These are phyloP conservation scores for Gambusia holbrooki DNA, from an alignment of 2,113 vertebrate genomes.

Conservation along the genomic window DNA sequence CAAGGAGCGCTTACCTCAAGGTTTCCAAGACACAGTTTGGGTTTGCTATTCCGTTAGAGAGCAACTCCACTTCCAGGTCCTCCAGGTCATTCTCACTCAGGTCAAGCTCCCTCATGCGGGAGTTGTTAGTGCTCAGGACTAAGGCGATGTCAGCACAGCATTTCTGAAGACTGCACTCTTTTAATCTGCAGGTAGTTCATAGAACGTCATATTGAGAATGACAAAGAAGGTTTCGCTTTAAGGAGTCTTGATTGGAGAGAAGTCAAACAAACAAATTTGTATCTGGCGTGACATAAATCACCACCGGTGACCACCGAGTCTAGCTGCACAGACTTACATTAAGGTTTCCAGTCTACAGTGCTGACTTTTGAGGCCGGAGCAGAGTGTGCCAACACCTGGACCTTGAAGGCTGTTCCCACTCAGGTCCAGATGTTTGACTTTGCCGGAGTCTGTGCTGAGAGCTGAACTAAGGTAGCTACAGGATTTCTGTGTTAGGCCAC, in stretches of 20 bases:
- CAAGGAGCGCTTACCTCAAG: constrained; percentile 9
- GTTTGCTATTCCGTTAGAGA: constrained; percentile 25
- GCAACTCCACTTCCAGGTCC: constrained; percentile 21
- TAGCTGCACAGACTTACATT: constrained; percentile 15
- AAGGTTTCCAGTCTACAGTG: constrained; percentile 42
- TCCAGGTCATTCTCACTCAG: constrained; percentile 38
- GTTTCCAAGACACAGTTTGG: constrained; percentile 21
- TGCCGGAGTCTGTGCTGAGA: constrained; percentile 22
- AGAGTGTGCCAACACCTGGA: constrained; percentile 35
- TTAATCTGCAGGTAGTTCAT: constrained; percentile 18
- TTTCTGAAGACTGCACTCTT: constrained; percentile 27
- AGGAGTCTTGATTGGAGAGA: neutral
- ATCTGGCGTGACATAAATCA: too few species aligned
- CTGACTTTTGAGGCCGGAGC: constrained; percentile 28
- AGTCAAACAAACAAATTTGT: neutral
- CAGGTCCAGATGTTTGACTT: constrained; percentile 53
- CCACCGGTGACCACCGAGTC: neutral
- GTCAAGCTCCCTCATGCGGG: constrained; percentile 25
- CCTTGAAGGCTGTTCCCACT: constrained; percentile 47
- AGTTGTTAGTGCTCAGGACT: constrained; percentile 13
- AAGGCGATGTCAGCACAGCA: constrained; percentile 28
- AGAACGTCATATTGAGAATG: neutral
- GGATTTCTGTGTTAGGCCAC: constrained; percentile 37
- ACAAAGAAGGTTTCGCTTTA: too few species aligned
- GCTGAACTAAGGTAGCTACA: constrained; percentile 34